Evolutionary conservation across 1,140 invertebrate genomes (phyloP), one percentile per base, ranked within the genome.

Genomic region (Caenorhabditis remanei): DNA sequence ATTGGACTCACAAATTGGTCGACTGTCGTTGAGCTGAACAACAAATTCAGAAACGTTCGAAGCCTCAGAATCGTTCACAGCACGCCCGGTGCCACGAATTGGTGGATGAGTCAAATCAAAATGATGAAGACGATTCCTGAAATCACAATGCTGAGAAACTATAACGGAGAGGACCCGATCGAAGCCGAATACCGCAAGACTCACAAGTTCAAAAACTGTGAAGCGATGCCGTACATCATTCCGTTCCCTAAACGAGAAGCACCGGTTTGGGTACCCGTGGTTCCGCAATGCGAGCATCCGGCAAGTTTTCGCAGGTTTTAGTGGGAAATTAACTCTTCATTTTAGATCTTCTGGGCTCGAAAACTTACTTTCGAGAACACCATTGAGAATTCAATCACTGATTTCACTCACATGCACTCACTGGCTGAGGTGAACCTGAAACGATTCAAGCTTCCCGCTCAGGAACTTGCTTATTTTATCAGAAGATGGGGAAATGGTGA

Each of bases 61-160:
- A 41, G 13, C 6, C 40, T 67, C 32, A 67, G 24, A 41, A 40
- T 67, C 6, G 63, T 67, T 32, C 63, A 67, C 63, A 67, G 40
- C 40, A 8, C 63, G 24, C 63, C 63, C 9, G 16, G 24, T 16
- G 32, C 63, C 1, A 67, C 63, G 13, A 8, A 67, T 14, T 67
- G 63, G 63, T 67, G 63, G 63, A 19, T 67, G 63, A 32, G 32
- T 16, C 21, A 40, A 32, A 41, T 67, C 32, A 19, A 67, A 21
- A 67, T 32, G 21, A 67, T 67, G 63, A 32, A 16, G 9, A 67
- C 63, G 19, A 67, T 67, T 67, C 63, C 63, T 40, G 63, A 67
- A 67, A 32, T 67, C 11, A 67, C 63, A 14, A 32, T 67, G 8
- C 9, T 40, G 40, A 14, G 24, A 67, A 67, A 67, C 40, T 67